These are phyloP conservation scores for Dicranocentrus wangi DNA, from an alignment of 2,888 invertebrate species.

Conservation along the genomic window DNA sequence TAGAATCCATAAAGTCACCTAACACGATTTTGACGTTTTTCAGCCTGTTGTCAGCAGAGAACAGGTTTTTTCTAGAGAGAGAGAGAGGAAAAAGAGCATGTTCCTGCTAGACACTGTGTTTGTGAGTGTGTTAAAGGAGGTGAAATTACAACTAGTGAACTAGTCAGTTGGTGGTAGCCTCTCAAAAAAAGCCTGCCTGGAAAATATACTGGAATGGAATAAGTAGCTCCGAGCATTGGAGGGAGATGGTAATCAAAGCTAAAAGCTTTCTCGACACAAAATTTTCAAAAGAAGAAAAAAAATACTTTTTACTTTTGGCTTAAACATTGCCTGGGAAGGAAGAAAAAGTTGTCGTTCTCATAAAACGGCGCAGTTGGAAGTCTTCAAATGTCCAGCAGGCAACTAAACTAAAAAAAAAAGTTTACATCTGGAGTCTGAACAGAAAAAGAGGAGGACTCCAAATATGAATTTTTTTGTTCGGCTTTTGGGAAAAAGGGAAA, in stretches of 20 bases:
- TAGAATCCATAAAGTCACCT: conserved; percentile 36
- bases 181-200: neutral
- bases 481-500: too few relatives aligned
- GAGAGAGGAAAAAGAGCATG: neutral
- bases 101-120: conserved; percentile 2
- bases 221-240: neutral
- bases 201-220: neutral
- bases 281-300: conserved; percentile 48
- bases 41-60: neutral
- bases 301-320: conserved; percentile 45
- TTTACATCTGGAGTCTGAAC: conserved; percentile 2
- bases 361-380: conserved; percentile 57
- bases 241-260: conserved; percentile 52
- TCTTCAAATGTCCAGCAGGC: conserved; percentile 54
- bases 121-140: neutral
- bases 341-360: conserved; percentile 50
- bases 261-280: conserved; percentile 57
- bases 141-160: conserved; percentile 1
- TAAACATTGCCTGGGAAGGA: conserved; percentile 1
- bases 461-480: conserved; percentile 11
- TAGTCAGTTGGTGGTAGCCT: neutral
- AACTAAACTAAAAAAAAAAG: neutral
- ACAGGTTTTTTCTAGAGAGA: neutral
- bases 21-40: conserved; percentile 45
- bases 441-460: conserved; percentile 3